Evolutionary conservation across 2,888 invertebrate species (phyloP).

Genomic region (Pachliopta kotzebuea): DNA sequence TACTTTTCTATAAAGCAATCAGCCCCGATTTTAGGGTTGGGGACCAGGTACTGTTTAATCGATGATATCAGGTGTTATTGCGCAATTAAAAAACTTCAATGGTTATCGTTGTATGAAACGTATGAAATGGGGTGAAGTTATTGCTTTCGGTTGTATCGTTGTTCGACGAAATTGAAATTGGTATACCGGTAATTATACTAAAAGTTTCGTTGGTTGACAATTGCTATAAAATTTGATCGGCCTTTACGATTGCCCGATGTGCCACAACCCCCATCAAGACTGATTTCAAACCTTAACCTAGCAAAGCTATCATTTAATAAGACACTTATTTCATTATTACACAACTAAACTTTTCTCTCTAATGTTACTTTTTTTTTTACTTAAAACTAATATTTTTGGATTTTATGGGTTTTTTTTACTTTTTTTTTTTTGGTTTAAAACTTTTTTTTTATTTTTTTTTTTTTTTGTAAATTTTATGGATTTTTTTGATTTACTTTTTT

Average conservation of each 20-base stretch:
- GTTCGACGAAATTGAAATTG: constrained; percentile 10
- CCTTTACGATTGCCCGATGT: not conserved
- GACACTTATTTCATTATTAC: constrained; percentile 7
- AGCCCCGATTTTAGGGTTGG: constrained; percentile 15
- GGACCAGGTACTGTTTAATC: not conserved
- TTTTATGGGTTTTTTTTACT: constrained; percentile 2
- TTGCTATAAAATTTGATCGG: not conserved
- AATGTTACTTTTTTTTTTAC: not conserved
- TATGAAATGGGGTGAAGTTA: not conserved
- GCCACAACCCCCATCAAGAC: constrained; percentile 18
- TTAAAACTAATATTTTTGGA: constrained; percentile 2
- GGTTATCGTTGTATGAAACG: constrained; percentile 4
- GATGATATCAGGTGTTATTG: not conserved
- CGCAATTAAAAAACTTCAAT: not conserved
- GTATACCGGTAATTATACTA: constrained; percentile 5
- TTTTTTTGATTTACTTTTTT: constrained; percentile 1
- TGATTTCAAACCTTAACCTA: not conserved
- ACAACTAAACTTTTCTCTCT: constrained; percentile 14
- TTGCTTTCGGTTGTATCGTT: constrained; percentile 5
- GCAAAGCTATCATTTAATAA: constrained; percentile 10
- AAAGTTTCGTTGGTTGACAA: not conserved
- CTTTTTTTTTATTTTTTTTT: constrained; percentile 4
- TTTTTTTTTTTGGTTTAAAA: constrained; percentile 2
- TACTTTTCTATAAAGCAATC: constrained; percentile 12
- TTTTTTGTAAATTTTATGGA: constrained; percentile 7